Conservation (phyloP, 2,113 vertebrate genomes). For the Melanotaenia duboulayi region DNA sequence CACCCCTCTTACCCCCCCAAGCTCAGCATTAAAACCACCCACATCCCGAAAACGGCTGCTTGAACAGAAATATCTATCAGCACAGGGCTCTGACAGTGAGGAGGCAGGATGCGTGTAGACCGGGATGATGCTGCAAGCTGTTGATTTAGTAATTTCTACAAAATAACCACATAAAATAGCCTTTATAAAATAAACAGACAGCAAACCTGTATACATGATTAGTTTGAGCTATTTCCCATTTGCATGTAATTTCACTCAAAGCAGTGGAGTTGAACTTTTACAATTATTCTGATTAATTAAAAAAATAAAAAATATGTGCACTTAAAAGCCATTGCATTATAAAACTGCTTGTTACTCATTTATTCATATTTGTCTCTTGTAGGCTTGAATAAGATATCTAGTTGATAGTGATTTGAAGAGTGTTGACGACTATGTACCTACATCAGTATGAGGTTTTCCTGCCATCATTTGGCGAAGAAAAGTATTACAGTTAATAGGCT, state of each 20-base stretch:
- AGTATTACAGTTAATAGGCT: slow-evolving; percentile 53
- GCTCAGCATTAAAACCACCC: too few species aligned
- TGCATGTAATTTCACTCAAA: not conserved
- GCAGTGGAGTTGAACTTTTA: not conserved
- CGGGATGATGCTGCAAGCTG: not conserved
- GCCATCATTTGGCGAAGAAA: slow-evolving; percentile 74
- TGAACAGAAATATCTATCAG: slow-evolving; percentile 50
- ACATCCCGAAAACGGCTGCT: not conserved
- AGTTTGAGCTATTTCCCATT: too few species aligned
- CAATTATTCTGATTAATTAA: too few species aligned
- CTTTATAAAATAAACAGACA: not conserved
- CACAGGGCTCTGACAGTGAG: slow-evolving; percentile 22
- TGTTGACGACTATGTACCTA: slow-evolving; percentile 5
- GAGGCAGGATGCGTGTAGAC: not conserved
- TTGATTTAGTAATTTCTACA: too few species aligned
- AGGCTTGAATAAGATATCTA: not conserved
- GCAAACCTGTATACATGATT: too few species aligned
- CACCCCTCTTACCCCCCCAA: not conserved
- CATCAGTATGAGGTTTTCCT: slow-evolving; percentile 51
- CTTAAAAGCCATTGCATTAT: not conserved
- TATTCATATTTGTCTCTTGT: not conserved
- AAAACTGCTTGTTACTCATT: not conserved
- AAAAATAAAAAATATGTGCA: not conserved
- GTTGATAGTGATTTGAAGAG: slow-evolving; percentile 8
- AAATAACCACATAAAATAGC: too few species aligned